phyloP scores from a whole-genome alignment of 2,797 vertebrate genomes.

The Halcyon badia region DNA sequence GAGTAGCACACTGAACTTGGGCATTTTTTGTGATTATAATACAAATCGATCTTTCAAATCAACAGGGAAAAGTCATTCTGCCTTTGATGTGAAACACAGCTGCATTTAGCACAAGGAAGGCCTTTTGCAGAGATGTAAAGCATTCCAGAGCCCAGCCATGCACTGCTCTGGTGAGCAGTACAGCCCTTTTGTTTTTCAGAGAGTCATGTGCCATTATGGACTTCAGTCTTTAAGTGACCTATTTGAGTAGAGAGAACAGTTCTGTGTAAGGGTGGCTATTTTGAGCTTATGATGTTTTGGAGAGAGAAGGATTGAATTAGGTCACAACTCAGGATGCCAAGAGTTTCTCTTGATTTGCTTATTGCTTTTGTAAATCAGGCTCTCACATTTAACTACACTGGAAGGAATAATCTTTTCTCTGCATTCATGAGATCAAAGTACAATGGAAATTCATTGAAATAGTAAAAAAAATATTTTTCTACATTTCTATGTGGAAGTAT shows the following conservation, averaged over 20 bases:
- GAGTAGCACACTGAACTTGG: background rate
- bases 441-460: slow-evolving; percentile 49
- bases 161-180: background rate
- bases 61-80: background rate
- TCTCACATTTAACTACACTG: background rate
- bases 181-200: background rate
- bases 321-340: slow-evolving; percentile 27
- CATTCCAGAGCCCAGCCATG: background rate
- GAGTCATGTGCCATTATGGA: background rate
- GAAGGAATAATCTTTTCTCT: slow-evolving; percentile 42
- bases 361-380: slow-evolving; percentile 9
- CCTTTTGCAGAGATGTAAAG: background rate
- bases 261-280: background rate
- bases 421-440: slow-evolving; percentile 36
- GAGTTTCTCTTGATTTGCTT: slow-evolving; percentile 1
- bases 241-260: background rate
- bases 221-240: background rate
- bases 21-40: background rate
- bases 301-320: slow-evolving; percentile 45
- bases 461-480: slow-evolving; percentile 15
- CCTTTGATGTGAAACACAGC: background rate
- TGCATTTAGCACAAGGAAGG: background rate
- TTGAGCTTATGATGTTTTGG: background rate
- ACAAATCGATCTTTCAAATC: background rate
- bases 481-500: slow-evolving; percentile 3